These are phyloP conservation scores for Diplosoma virens DNA, from an alignment of 23 tunicate species.

Conservation along the genomic window DNA sequence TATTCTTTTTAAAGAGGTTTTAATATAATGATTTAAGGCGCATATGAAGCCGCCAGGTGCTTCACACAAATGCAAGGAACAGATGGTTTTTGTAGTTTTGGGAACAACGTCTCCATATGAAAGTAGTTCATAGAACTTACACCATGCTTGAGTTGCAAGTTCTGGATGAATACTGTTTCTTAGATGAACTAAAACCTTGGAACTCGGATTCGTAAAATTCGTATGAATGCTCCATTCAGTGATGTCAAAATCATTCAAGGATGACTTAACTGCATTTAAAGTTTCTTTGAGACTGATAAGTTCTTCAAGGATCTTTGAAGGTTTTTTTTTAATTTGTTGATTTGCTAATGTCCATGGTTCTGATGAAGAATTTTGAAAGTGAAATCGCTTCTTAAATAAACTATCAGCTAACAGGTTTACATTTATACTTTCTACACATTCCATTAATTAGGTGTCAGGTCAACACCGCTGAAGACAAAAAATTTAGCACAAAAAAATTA, in stretches of 20 bases:
- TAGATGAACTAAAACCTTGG: conserved; percentile 19
- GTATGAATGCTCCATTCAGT: conserved; percentile 73
- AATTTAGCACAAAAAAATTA: too few species aligned
- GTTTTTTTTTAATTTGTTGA: not conserved
- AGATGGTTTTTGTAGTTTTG: not conserved
- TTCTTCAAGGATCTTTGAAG: not conserved
- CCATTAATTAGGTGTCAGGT: too few species aligned
- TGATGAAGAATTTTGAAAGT: not conserved
- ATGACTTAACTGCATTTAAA: conserved; percentile 58
- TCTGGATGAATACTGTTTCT: conserved; percentile 63
- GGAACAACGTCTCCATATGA: conserved; percentile 65
- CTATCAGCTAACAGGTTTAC: not conserved
- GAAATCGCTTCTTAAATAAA: conserved; percentile 23
- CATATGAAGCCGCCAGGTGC: conserved; percentile 98
- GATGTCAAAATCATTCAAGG: conserved; percentile 71
- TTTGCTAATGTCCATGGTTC: not conserved
- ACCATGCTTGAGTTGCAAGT: conserved; percentile 95
- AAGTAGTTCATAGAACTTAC: conserved; percentile 89
- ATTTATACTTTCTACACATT: not conserved
- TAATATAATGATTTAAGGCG: conserved; percentile 68
- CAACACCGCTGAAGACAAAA: too few species aligned
- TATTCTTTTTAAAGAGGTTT: conserved; percentile 1
- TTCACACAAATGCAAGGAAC: conserved; percentile 91
- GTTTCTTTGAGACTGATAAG: conserved; percentile 16
- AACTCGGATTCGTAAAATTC: conserved; percentile 60